These are phyloP conservation scores for Elymnias hypermnestra DNA, from an alignment of 1,140 invertebrate genomes.

Conservation along the genomic window DNA sequence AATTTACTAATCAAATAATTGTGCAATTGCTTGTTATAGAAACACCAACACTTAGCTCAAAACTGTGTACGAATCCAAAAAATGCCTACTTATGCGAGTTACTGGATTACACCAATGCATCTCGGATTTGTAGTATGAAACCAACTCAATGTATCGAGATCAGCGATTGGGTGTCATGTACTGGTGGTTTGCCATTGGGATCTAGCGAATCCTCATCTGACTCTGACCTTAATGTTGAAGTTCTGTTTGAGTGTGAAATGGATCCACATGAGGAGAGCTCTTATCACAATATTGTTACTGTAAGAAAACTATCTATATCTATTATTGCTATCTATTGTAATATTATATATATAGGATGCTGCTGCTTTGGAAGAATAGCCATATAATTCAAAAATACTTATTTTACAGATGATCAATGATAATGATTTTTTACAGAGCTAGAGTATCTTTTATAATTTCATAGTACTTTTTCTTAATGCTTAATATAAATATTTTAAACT, in stretches of 20 bases:
- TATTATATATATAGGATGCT: too few species aligned
- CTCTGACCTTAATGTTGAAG: conserved; percentile 56
- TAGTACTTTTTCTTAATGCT: too few species aligned
- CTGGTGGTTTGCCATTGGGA: conserved; percentile 53
- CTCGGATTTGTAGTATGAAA: conserved; percentile 66
- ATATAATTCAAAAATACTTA: too few species aligned
- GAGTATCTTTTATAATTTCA: too few species aligned
- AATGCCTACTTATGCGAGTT: conserved; percentile 69
- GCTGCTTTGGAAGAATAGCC: too few species aligned
- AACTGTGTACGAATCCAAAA: conserved; percentile 62
- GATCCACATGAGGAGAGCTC: conserved; percentile 52
- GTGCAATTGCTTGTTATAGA: too few species aligned
- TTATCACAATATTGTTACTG: conserved; percentile 44
- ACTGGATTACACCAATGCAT: conserved; percentile 59
- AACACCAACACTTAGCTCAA: conserved; percentile 63
- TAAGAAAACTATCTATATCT: too few species aligned
- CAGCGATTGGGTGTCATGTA: conserved; percentile 61
- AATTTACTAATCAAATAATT: too few species aligned
- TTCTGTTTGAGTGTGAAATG: conserved; percentile 68
- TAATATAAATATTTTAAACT: too few species aligned
- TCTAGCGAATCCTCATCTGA: conserved; percentile 38
- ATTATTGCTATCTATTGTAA: not conserved
- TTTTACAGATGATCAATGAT: too few species aligned
- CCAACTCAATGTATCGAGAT: conserved; percentile 60
- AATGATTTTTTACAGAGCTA: too few species aligned